A percentile compares a stretch with the other conserved stretches of the same genome.
phyloP scores from a whole-genome alignment of 2,113 vertebrate species.

The Triplophysa siluroides region DNA sequence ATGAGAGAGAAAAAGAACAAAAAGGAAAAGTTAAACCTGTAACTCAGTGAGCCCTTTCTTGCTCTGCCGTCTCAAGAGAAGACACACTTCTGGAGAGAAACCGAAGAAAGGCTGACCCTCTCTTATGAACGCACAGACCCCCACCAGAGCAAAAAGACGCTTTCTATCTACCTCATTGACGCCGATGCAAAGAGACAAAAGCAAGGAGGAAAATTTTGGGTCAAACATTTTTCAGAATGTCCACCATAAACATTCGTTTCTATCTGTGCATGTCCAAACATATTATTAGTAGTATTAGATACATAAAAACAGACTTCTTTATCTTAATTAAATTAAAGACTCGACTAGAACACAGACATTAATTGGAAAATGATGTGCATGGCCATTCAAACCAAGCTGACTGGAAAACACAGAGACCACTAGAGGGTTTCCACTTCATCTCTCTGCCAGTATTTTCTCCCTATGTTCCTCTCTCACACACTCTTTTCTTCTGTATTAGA shows the following conservation, averaged over 20 bases:
- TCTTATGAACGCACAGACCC: slow-evolving; percentile 36
- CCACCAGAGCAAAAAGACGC: slow-evolving; percentile 41
- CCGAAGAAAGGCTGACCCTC: slow-evolving; percentile 42
- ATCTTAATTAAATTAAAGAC: not conserved
- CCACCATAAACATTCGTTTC: no score
- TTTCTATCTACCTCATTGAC: slow-evolving; percentile 49
- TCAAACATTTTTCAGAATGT: no score
- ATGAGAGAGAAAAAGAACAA: slow-evolving; percentile 27
- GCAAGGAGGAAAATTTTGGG: no score
- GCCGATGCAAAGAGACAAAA: not conserved
- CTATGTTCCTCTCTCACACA: slow-evolving; percentile 50
- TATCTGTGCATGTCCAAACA: no score
- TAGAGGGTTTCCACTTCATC: slow-evolving; percentile 27
- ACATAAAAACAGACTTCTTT: no score
- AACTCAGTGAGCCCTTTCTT: slow-evolving; percentile 52
- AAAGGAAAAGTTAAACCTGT: slow-evolving; percentile 52
- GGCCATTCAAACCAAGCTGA: not conserved
- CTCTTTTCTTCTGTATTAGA: slow-evolving; percentile 55
- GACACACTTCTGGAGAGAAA: slow-evolving; percentile 50
- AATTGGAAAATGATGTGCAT: not conserved
- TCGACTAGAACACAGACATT: not conserved
- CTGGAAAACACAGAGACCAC: not conserved
- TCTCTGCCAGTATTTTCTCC: slow-evolving; percentile 36
- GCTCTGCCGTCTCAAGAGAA: slow-evolving; percentile 54
- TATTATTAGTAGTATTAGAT: no score